Base-by-base conservation (phyloP, 1,140 invertebrate species). In the Drosophila lacertosa region DNA sequence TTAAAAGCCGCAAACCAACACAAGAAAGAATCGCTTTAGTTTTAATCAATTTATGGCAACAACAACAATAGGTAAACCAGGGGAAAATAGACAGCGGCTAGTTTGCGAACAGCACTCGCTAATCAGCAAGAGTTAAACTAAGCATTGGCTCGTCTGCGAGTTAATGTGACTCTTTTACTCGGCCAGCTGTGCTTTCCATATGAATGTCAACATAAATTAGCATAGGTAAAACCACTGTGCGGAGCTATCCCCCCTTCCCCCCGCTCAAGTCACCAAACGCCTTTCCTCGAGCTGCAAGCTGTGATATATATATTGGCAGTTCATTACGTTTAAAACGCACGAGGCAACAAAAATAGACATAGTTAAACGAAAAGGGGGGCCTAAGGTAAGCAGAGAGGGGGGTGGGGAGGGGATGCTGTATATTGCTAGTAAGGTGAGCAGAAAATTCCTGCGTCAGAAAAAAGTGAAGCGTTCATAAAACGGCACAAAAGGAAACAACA, bases 391-490 rank as follows among this genome's bases (percentile, higher is more conserved):
- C 1, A 45, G 18, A 24, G 1, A 13, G 58, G 15, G 26, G 20
- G 2, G 18, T 26, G 3, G 4, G n/a, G 16, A 16, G 11, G 29
- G 42, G 32, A 15, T 26, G 22, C 16, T 7, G 7, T 11, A 15
- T 3, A 24, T n/a, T n/a, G 24, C 44, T 63, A 33, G 22, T 50
- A 47, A 62, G 50, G 54, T 51, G 69, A 62, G 53, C 74, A 73
- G 6, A 29, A 77, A 77, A 81, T 81, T 81, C 78, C 77, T 68
- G 62, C 73, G 58, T 81, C 78, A 74, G 66, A 68, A 82, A 83
- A 83, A 83, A 83, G 75, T 84, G 75, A 83, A 83, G 79, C 80
- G 80, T 84, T 68, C 78, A 83, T 83, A 84, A 79, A 83, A 83
- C 79, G 79, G 79, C 80, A 83, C 75, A 84, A 83, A 84, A 78